Conservation (phyloP, 2,113 vertebrate genomes). For the Otis tarda region DNA sequence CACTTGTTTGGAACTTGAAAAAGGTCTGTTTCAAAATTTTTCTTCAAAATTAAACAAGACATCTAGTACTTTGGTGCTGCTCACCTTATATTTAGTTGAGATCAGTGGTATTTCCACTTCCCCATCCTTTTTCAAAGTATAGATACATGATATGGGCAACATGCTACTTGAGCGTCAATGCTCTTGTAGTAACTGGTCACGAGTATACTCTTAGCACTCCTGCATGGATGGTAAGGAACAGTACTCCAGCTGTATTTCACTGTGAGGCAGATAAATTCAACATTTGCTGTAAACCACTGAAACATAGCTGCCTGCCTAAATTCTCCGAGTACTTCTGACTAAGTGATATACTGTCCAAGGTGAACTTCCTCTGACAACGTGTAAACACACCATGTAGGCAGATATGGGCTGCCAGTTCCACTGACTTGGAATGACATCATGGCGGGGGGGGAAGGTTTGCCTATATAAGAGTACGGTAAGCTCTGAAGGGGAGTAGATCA, state of each 20-base stretch:
- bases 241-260: background rate
- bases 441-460: fast-evolving
- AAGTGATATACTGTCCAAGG: background rate
- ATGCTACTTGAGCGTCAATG: background rate
- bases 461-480: background rate
- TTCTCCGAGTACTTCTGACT: background rate
- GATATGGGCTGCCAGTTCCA: background rate
- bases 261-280: background rate
- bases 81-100: background rate
- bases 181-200: background rate
- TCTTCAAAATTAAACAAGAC: background rate
- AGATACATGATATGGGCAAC: background rate
- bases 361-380: background rate
- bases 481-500: background rate
- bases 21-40: background rate
- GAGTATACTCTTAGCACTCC: background rate
- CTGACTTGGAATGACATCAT: background rate
- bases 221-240: background rate
- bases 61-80: background rate
- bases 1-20: background rate
- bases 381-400: background rate
- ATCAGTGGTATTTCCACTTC: background rate
- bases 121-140: background rate
- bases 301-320: background rate
- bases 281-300: background rate